These are phyloP conservation scores for Poecile montanus DNA, from an alignment of 2,797 vertebrate genomes.

Conservation along the genomic window DNA sequence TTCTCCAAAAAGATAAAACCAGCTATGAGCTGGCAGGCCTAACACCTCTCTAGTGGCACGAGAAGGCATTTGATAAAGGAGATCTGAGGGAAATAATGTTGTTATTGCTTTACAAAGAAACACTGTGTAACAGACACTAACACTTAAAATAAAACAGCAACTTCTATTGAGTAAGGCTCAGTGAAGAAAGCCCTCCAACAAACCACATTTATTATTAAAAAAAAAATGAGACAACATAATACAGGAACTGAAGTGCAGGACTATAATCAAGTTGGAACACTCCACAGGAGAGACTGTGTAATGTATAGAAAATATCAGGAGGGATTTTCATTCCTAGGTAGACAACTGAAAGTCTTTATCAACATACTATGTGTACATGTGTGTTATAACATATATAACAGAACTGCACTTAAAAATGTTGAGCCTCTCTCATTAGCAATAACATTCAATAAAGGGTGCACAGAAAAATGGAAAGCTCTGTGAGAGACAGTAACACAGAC, in stretches of 20 bases:
- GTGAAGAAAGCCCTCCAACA: background rate
- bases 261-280: background rate
- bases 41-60: fast-evolving
- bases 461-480: background rate
- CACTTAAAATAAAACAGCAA: background rate
- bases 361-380: background rate
- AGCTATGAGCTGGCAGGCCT: background rate
- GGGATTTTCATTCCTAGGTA: background rate
- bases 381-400: background rate
- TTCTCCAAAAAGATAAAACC: background rate
- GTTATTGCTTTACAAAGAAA: background rate
- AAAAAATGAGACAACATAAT: background rate
- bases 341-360: background rate
- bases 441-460: background rate
- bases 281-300: background rate
- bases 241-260: background rate
- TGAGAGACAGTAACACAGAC: background rate
- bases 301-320: background rate
- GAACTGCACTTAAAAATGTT: background rate
- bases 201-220: background rate
- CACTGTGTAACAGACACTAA: background rate
- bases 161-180: background rate
- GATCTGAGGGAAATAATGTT: background rate
- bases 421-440: background rate
- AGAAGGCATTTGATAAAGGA: background rate